phyloP scores from a whole-genome alignment of 2,888 invertebrate species.

The Megalurothrips usitatus region DNA sequence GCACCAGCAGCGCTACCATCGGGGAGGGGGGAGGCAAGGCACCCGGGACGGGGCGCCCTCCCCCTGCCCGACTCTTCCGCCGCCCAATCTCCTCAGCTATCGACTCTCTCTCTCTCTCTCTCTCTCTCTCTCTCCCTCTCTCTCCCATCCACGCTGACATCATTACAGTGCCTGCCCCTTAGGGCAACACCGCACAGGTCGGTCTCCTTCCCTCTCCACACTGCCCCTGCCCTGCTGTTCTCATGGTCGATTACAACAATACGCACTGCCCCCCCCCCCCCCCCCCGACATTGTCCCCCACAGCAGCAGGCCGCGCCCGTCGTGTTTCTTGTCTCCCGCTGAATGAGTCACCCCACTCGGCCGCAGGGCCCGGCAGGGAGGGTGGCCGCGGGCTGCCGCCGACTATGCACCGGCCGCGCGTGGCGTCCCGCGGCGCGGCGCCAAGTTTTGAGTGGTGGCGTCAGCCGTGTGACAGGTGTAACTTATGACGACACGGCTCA shows the following conservation, averaged over 20 bases:
- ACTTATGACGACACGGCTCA: background rate
- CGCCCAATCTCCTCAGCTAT: no score
- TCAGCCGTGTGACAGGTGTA: background rate
- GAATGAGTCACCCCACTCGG: no score
- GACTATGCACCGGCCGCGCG: background rate
- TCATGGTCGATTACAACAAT: slow-evolving; percentile 1
- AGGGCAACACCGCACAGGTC: no score
- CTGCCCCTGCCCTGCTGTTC: no score
- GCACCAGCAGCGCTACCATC: no score
- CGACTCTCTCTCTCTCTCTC: background rate
- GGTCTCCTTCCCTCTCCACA: no score
- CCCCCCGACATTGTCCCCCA: background rate
- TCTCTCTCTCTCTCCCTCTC: background rate
- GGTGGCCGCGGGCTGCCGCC: no score
- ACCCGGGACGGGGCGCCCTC: no score
- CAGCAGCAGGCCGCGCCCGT: background rate
- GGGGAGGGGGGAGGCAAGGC: no score
- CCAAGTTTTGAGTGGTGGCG: background rate
- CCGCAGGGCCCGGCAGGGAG: no score
- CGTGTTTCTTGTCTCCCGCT: background rate
- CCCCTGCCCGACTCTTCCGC: no score
- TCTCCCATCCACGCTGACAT: background rate
- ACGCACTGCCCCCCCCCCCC: background rate
- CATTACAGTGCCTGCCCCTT: no score
- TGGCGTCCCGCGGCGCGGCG: background rate